phyloP scores from a whole-genome alignment of 2,797 vertebrate genomes.

The Novumbra hubbsi region DNA sequence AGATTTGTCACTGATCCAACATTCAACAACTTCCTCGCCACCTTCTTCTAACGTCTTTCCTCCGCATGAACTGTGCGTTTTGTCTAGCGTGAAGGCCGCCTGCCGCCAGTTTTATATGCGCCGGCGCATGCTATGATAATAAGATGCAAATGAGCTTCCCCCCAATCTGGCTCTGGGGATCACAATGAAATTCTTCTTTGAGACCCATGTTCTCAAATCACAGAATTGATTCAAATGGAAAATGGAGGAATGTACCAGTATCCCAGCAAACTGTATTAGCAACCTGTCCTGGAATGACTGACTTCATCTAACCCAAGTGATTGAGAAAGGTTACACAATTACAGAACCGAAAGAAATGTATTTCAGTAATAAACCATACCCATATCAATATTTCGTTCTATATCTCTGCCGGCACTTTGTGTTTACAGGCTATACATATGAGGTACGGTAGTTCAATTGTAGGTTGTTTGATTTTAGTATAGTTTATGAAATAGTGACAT shows the following conservation, averaged over 20 bases:
- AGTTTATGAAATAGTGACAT: no score
- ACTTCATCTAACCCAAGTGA: background rate
- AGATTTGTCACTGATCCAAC: conserved; percentile 65
- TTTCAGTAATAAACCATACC: background rate
- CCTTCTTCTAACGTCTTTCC: conserved; percentile 58
- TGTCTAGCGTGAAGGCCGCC: conserved; percentile 80
- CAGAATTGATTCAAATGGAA: conserved; percentile 82
- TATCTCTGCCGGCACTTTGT: background rate
- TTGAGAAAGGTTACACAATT: background rate
- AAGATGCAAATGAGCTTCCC: conserved; percentile 93
- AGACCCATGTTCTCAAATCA: conserved; percentile 78
- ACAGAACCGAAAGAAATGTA: background rate
- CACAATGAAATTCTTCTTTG: conserved; percentile 84
- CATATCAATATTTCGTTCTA: background rate
- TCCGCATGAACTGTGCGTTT: conserved; percentile 73
- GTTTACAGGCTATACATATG: background rate
- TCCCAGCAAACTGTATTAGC: conserved; percentile 56
- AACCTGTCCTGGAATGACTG: background rate
- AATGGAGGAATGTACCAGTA: conserved; percentile 69
- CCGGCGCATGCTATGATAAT: conserved; percentile 92
- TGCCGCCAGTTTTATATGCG: conserved; percentile 88
- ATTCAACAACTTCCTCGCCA: conserved; percentile 56
- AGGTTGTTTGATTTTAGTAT: background rate
- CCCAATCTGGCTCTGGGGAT: conserved; percentile 87
- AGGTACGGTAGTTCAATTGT: background rate